These are phyloP conservation scores for Potamilus streckersoni DNA, from an alignment of 1,140 invertebrate genomes.

Conservation along the genomic window DNA sequence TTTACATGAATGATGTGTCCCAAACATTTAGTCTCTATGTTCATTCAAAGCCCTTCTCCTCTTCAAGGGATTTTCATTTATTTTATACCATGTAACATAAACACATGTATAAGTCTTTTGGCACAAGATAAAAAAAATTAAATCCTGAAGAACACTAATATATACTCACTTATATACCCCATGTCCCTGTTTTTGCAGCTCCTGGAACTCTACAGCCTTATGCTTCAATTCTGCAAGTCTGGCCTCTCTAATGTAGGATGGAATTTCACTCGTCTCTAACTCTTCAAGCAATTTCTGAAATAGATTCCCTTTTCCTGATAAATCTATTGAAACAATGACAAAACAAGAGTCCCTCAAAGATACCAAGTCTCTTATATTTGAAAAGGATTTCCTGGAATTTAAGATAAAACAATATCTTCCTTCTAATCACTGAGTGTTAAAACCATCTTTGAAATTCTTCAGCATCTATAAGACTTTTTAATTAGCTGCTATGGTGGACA, in stretches of 20 bases:
- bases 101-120: neutral
- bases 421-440: no score
- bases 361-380: no score
- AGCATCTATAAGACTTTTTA: no score
- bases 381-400: no score
- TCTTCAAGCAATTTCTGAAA: constrained; percentile 61
- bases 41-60: no score
- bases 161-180: constrained; percentile 56
- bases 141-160: neutral
- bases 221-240: constrained; percentile 54
- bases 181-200: constrained; percentile 56
- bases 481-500: no score
- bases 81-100: neutral
- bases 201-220: constrained; percentile 48
- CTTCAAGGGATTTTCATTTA: neutral
- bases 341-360: no score
- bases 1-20: no score
- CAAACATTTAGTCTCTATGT: no score
- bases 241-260: constrained; percentile 61
- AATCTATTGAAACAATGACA: no score
- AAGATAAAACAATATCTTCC: no score
- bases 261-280: constrained; percentile 64
- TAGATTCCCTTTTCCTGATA: neutral
- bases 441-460: no score
- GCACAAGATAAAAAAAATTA: neutral